These are phyloP conservation scores for Tetramorium simillimum DNA, from an alignment of 1,140 invertebrate species.

Conservation along the genomic window DNA sequence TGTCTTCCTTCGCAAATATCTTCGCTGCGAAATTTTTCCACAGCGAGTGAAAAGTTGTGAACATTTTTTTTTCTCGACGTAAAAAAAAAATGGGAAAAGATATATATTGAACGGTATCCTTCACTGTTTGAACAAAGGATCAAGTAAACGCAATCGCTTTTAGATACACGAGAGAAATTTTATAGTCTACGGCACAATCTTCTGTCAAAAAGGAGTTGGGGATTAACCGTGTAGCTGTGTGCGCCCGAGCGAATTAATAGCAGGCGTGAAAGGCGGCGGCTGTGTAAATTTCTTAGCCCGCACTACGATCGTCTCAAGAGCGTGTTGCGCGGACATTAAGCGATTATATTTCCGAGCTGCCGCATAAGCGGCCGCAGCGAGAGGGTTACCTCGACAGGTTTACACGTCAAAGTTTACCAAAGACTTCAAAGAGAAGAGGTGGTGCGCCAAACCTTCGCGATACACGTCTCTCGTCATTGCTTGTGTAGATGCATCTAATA, in stretches of 20 bases:
- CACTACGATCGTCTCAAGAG: slow-evolving; percentile 14
- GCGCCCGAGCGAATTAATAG: slow-evolving; percentile 56
- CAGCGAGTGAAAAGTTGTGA: neutral
- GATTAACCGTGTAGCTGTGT: slow-evolving; percentile 54
- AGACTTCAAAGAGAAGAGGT: slow-evolving; percentile 58
- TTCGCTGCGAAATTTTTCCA: neutral
- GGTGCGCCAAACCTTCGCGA: slow-evolving; percentile 41
- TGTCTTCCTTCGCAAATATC: neutral
- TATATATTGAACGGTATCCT: neutral
- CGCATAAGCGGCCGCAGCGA: slow-evolving; percentile 56
- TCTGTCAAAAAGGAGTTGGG: slow-evolving; percentile 24
- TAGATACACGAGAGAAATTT: neutral
- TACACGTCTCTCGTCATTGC: slow-evolving; percentile 2
- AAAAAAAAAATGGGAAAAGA: neutral
- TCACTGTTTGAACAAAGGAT: neutral
- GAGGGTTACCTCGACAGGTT: slow-evolving; percentile 60
- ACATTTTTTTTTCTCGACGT: neutral
- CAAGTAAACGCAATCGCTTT: neutral
- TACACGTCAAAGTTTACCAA: slow-evolving; percentile 72
- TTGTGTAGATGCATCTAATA: neutral
- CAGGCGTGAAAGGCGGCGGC: slow-evolving; percentile 29
- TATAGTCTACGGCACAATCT: neutral
- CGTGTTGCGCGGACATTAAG: slow-evolving; percentile 60
- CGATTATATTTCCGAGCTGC: slow-evolving; percentile 68
- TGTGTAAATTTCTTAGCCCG: slow-evolving; percentile 66